Conservation (phyloP, 2,888 invertebrate species). For the Himalopsyche kuldschensis region DNA sequence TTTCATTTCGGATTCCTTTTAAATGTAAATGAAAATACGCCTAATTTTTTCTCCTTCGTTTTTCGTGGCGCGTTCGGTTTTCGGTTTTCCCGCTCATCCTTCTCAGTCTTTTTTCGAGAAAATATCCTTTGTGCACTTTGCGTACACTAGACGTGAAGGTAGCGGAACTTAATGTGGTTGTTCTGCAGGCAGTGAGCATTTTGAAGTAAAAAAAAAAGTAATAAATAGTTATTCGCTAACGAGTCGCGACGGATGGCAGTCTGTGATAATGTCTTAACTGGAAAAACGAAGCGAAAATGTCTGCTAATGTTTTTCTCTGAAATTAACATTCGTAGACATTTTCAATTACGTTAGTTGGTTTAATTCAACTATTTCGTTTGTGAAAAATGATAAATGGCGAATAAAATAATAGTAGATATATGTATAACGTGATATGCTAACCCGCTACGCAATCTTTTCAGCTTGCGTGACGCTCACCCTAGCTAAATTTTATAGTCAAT, state of each 20-base stretch:
- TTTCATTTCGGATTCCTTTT: conserved; percentile 30
- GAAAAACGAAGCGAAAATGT: neutral
- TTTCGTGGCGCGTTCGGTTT: conserved; percentile 1
- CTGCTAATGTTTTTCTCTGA: neutral
- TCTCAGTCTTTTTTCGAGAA: neutral
- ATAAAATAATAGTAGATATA: too few species aligned
- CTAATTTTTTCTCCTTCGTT: conserved; percentile 30
- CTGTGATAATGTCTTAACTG: neutral
- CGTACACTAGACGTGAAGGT: neutral
- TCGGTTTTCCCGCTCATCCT: conserved; percentile 2
- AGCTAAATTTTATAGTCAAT: too few species aligned
- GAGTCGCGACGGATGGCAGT: conserved; percentile 17
- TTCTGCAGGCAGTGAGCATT: conserved; percentile 4
- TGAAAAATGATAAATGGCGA: too few species aligned
- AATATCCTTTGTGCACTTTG: conserved; percentile 27
- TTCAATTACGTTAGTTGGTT: neutral
- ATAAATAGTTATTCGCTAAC: conserved; percentile 28
- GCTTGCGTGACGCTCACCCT: too few species aligned
- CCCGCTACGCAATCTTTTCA: too few species aligned
- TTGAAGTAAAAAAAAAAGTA: neutral
- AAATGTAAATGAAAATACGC: conserved; percentile 37
- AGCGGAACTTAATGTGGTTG: conserved; percentile 18
- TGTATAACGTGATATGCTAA: too few species aligned
- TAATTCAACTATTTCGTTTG: too few species aligned
- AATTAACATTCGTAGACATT: neutral